A percentile compares a stretch with the other conserved stretches of the same genome.
phyloP scores from a whole-genome alignment of 1,140 invertebrate species.

The Condylostylus longicornis region DNA sequence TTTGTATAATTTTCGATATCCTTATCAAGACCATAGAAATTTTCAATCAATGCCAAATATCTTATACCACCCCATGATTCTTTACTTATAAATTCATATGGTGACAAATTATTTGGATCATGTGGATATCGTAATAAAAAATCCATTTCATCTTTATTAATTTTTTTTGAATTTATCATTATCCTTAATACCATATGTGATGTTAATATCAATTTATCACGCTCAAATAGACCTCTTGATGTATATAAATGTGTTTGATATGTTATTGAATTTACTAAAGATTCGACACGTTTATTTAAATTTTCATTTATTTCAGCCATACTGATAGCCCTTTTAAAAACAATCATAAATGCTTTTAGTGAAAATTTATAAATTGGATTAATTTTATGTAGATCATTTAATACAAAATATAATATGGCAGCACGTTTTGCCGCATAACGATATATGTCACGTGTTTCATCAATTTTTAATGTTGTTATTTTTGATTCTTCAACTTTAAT shows the following conservation, averaged over 20 bases:
- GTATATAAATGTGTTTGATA: slow-evolving; percentile 80
- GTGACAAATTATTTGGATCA: slow-evolving; percentile 47
- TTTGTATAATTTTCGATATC: slow-evolving; percentile 89
- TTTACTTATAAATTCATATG: slow-evolving; percentile 73
- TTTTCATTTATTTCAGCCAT: slow-evolving; percentile 45
- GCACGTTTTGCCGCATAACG: slow-evolving; percentile 71
- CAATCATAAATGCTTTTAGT: slow-evolving; percentile 83
- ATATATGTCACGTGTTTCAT: slow-evolving; percentile 79
- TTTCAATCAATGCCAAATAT: slow-evolving; percentile 58
- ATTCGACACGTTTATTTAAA: slow-evolving; percentile 53
- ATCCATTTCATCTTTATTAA: slow-evolving; percentile 62
- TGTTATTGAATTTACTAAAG: slow-evolving; percentile 78
- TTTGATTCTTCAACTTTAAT: slow-evolving; percentile 75
- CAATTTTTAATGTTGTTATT: slow-evolving; percentile 72
- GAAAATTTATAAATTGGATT: slow-evolving; percentile 96
- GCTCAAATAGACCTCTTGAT: slow-evolving; percentile 82
- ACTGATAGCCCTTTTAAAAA: slow-evolving; percentile 78
- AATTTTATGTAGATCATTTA: slow-evolving; percentile 85
- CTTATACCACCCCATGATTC: slow-evolving; percentile 79
- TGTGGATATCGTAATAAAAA: slow-evolving; percentile 73
- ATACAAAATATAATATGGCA: slow-evolving; percentile 84
- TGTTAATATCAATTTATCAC: slow-evolving; percentile 83
- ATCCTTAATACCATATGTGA: slow-evolving; percentile 78
- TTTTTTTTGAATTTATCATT: slow-evolving; percentile 45
- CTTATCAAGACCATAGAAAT: slow-evolving; percentile 79